Evolutionary conservation across 2,888 invertebrate species (phyloP).

Genomic region (Campopleginae sp.): DNA sequence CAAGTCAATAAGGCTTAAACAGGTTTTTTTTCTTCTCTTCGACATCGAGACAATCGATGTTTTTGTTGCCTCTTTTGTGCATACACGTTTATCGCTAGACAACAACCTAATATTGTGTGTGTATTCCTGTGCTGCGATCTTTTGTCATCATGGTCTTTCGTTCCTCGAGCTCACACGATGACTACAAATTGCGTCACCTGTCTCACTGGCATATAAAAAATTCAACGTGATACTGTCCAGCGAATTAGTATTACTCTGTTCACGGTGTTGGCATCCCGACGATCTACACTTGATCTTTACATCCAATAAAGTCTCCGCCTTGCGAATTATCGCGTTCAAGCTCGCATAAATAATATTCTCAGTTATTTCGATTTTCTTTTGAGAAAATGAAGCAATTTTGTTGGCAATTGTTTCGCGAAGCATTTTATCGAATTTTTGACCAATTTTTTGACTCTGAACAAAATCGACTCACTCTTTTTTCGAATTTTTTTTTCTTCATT

Average conservation of each 20-base stretch:
- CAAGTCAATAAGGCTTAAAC: conserved; percentile 17
- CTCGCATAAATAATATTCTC: not conserved
- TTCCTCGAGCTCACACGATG: conserved; percentile 19
- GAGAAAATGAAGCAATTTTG: not conserved
- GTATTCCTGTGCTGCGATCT: not conserved
- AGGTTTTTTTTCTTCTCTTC: not conserved
- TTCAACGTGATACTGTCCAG: not conserved
- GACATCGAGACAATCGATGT: conserved; percentile 4
- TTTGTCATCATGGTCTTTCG: conserved; percentile 17
- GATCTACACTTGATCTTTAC: not conserved
- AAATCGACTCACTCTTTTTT: too few species aligned
- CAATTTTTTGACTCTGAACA: too few species aligned
- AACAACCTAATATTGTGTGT: not conserved
- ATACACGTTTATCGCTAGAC: not conserved
- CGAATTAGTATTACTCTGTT: conserved; percentile 13
- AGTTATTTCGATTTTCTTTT: too few species aligned
- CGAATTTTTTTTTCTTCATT: too few species aligned
- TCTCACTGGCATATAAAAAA: conserved; percentile 37
- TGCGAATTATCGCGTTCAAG: not conserved
- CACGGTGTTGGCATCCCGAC: not conserved
- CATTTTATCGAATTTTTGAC: not conserved
- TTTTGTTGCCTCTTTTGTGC: conserved; percentile 7
- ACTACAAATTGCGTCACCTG: conserved; percentile 53
- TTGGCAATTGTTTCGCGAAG: not conserved
- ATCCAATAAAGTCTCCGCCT: not conserved